phyloP scores from a whole-genome alignment of 2,797 vertebrate genomes.

The Chloroceryle inda region DNA sequence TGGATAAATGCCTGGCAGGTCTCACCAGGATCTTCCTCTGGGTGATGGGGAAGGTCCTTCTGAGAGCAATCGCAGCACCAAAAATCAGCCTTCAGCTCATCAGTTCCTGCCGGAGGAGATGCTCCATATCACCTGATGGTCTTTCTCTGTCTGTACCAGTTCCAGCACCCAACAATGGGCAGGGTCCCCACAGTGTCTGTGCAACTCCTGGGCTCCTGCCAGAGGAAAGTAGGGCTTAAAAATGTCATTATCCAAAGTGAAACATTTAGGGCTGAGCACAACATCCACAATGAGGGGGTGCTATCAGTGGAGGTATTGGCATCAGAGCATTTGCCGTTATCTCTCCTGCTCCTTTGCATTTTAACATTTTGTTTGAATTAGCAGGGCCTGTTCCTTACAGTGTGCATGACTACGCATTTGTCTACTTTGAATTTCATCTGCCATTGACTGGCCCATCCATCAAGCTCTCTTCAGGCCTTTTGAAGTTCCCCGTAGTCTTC shows the following conservation, averaged over 20 bases:
- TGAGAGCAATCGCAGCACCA: background rate
- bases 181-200: background rate
- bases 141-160: background rate
- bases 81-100: background rate
- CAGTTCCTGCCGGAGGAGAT: background rate
- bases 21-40: background rate
- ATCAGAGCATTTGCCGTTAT: background rate
- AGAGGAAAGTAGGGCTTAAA: background rate
- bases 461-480: slow-evolving; percentile 63
- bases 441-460: slow-evolving; percentile 69
- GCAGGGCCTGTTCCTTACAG: slow-evolving; percentile 52
- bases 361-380: slow-evolving; percentile 74
- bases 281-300: accelerated
- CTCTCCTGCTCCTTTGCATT: background rate
- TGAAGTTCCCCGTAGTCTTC: slow-evolving; percentile 68
- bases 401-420: slow-evolving; percentile 61
- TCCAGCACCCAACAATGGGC: accelerated
- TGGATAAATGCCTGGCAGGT: background rate
- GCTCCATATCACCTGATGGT: background rate
- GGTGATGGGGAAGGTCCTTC: background rate
- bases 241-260: background rate
- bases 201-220: background rate
- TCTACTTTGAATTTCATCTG: slow-evolving; percentile 72
- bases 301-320: background rate
- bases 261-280: background rate